A percentile compares a stretch with the other conserved stretches of the same genome.
Conservation (phyloP, 2,888 invertebrate species). For the Alentia gelatinosa region DNA sequence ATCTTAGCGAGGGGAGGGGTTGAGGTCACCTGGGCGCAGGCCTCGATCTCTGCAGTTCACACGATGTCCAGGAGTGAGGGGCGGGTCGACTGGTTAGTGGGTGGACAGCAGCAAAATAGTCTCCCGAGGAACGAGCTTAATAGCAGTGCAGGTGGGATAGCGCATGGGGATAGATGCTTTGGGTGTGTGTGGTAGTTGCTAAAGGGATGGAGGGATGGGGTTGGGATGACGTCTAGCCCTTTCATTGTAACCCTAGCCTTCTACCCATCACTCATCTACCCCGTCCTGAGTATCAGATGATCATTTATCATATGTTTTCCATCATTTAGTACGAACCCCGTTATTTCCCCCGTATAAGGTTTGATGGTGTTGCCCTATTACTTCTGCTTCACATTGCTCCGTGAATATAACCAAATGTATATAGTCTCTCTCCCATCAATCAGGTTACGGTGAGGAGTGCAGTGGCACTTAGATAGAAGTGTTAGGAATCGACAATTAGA, state of each 20-base stretch:
- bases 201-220: neutral
- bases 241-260: neutral
- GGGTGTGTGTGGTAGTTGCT: neutral
- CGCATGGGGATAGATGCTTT: neutral
- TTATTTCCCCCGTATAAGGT: neutral
- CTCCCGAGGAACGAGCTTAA: neutral
- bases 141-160: neutral
- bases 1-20: neutral
- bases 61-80: neutral
- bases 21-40: neutral
- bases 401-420: too few species aligned
- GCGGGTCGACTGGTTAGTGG: neutral
- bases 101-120: neutral
- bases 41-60: constrained; percentile 2
- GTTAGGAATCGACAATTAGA: too few species aligned
- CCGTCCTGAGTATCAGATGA: neutral
- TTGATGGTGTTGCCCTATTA: too few species aligned
- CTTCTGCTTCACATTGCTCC: too few species aligned
- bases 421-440: too few species aligned
- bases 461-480: too few species aligned
- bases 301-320: neutral
- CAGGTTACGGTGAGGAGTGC: too few species aligned
- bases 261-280: neutral
- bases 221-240: too few species aligned
- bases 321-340: neutral